Conservation (phyloP, 2,888 invertebrate genomes). For the Pterostichus madidus region DNA sequence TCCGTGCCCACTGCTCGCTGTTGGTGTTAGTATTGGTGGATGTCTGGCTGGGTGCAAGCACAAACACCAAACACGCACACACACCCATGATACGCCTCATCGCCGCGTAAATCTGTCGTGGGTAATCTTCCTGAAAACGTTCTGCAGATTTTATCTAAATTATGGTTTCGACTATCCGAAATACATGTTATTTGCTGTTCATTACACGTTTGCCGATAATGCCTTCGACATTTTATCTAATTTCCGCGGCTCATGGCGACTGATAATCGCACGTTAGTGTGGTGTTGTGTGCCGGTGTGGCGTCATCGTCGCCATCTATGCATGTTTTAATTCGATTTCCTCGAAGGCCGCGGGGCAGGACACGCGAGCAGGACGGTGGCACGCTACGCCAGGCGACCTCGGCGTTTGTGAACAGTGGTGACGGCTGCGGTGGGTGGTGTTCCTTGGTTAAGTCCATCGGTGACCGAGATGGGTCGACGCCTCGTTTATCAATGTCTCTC, state of each 20-base stretch:
- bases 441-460: constrained; percentile 59
- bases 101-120: constrained; percentile 48
- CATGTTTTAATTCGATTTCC: constrained; percentile 41
- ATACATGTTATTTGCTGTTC: constrained; percentile 57
- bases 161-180: constrained; percentile 47
- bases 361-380: background rate
- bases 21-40: background rate
- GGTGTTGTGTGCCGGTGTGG: too few species aligned
- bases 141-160: constrained; percentile 56
- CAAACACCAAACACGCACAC: background rate
- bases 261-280: constrained; percentile 40
- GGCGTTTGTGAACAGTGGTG: background rate
- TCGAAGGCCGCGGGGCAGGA: background rate
- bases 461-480: constrained; percentile 60
- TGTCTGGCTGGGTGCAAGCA: background rate
- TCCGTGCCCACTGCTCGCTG: background rate
- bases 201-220: constrained; percentile 51
- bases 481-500: constrained; percentile 65
- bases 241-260: constrained; percentile 23
- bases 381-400: constrained; percentile 12
- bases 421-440: constrained; percentile 16
- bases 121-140: constrained; percentile 60
- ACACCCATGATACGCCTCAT: constrained; percentile 6
- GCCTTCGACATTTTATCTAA: constrained; percentile 52
- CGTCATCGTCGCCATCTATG: constrained; percentile 34